Conservation (phyloP, 2,888 invertebrate species). For the Cantharis lateralis region DNA sequence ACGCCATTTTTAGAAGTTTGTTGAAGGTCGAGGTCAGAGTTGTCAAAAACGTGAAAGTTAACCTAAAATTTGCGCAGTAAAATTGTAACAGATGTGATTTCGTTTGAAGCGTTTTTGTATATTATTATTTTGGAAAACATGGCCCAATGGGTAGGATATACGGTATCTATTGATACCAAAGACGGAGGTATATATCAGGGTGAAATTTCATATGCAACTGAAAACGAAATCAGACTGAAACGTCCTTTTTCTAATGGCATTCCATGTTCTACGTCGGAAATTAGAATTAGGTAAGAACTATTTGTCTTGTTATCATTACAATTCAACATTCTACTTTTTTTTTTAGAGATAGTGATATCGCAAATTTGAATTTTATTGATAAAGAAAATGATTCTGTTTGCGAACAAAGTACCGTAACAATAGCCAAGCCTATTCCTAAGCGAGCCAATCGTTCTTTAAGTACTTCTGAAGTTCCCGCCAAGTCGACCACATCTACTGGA, state of each 20-base stretch:
- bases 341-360: slow-evolving; percentile 73
- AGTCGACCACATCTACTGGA: slow-evolving; percentile 48
- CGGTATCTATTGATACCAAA: slow-evolving; percentile 83
- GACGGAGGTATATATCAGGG: slow-evolving; percentile 83
- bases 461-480: slow-evolving; percentile 52
- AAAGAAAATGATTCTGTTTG: slow-evolving; percentile 56
- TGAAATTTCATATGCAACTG: slow-evolving; percentile 74
- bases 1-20: background rate
- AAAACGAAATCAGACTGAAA: slow-evolving; percentile 71
- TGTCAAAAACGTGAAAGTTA: background rate
- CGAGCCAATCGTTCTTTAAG: slow-evolving; percentile 57
- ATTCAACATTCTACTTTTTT: background rate
- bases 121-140: slow-evolving; percentile 48
- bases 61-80: background rate
- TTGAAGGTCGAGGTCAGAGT: background rate
- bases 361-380: slow-evolving; percentile 76
- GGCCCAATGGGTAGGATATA: slow-evolving; percentile 75
- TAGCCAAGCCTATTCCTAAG: slow-evolving; percentile 62
- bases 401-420: slow-evolving; percentile 58
- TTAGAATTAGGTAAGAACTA: slow-evolving; percentile 66
- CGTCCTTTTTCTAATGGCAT: slow-evolving; percentile 85
- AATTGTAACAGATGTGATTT: background rate
- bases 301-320: background rate
- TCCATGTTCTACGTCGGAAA: slow-evolving; percentile 62
- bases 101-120: background rate